phyloP scores from a whole-genome alignment of 2,797 vertebrate genomes.

The Helicolenus hilgendorfi region DNA sequence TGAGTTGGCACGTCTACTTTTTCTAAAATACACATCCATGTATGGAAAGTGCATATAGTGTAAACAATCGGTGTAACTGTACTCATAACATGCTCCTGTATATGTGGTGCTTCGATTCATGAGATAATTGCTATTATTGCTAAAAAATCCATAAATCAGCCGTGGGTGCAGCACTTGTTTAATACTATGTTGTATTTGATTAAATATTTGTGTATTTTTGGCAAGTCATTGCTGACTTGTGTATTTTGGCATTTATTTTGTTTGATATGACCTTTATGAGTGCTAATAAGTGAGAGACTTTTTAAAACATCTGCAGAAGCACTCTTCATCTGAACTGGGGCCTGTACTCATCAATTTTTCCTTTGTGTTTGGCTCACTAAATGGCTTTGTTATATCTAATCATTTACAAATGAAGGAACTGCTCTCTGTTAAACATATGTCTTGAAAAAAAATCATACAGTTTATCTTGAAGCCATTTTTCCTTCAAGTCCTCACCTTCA shows the following conservation, averaged over 20 bases:
- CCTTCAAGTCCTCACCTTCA: constrained; percentile 16
- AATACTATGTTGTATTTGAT: not conserved
- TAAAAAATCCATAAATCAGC: not conserved
- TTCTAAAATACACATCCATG: too few species aligned
- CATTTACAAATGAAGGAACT: constrained; percentile 51
- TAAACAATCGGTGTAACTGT: not conserved
- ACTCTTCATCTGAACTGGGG: not conserved
- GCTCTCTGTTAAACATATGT: constrained; percentile 29
- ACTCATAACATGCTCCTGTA: not conserved
- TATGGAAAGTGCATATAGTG: not conserved
- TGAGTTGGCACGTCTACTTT: not conserved
- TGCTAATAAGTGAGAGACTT: not conserved
- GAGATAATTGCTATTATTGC: not conserved
- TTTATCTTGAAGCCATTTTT: constrained; percentile 49
- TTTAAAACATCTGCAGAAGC: constrained; percentile 42
- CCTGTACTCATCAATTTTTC: constrained; percentile 24
- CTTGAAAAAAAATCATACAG: constrained; percentile 23
- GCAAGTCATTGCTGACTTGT: not conserved
- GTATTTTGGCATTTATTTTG: not conserved
- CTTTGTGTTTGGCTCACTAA: constrained; percentile 33
- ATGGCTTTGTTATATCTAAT: constrained; percentile 46
- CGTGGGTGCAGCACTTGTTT: not conserved
- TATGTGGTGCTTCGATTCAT: not conserved
- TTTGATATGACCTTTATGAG: constrained; percentile 4
- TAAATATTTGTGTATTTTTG: not conserved